Conservation (phyloP, 2,797 vertebrate genomes). For the Gobio occitaniae region DNA sequence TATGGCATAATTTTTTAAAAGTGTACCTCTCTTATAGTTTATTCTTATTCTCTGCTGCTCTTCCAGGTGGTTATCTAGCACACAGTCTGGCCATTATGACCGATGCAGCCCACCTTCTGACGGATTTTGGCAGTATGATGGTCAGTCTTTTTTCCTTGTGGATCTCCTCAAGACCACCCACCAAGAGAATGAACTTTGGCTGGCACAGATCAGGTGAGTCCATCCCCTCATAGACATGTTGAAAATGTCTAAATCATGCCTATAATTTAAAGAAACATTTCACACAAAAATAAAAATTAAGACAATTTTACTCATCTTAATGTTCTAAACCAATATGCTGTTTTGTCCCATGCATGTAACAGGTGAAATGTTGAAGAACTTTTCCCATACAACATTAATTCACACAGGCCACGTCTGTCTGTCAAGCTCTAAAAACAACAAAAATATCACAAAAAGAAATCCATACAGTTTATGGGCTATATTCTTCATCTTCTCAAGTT, state of each 20-base stretch:
- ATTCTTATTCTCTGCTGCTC: background rate
- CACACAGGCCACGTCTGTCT: background rate
- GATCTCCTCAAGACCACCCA: constrained; percentile 89
- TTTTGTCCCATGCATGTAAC: background rate
- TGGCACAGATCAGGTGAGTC: constrained; percentile 93
- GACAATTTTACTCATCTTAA: background rate
- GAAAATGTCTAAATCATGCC: background rate
- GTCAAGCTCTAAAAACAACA: background rate
- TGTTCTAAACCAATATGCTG: background rate
- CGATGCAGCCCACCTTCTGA: constrained; percentile 92
- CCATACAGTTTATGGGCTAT: background rate
- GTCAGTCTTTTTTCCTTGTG: constrained; percentile 97
- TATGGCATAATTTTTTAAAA: background rate
- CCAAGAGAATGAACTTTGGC: constrained; percentile 92
- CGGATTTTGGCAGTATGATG: constrained; percentile 94
- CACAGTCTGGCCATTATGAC: constrained; percentile 99
- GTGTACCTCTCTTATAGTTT: background rate
- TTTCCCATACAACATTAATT: background rate
- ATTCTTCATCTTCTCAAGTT: background rate
- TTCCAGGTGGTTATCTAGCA: constrained; percentile 90
- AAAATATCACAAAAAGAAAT: background rate
- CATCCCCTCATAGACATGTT: background rate
- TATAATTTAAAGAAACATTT: background rate
- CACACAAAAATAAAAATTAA: background rate
- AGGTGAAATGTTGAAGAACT: background rate